Base-by-base conservation (phyloP, 2,888 invertebrate genomes). In the Atrina japonica region DNA sequence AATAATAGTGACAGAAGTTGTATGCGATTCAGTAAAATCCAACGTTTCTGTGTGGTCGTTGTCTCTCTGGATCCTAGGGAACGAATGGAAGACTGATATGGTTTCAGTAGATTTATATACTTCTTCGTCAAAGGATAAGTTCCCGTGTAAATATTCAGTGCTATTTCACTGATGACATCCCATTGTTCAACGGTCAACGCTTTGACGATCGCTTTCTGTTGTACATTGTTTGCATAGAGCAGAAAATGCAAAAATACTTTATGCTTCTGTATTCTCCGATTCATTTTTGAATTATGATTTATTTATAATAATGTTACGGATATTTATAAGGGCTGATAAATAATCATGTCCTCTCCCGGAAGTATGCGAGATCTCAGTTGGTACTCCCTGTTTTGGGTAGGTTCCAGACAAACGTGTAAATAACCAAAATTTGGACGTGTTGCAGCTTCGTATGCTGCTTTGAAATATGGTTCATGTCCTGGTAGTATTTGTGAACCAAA, bases 341-440 rank as follows among this genome's bases (percentile, higher is more conserved):
- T 70, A 29, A 53, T 30, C 53, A 53, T 53, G 53, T 53, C 29
- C 53, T 53, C 53, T 16, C 53, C 53, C 23, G 53, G 72, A 25
- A 50, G n/a, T 7, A 72, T 58, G 3, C 75, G 68, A 16, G 71
- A 70, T 43, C 74, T 78, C 18, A 83, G 75, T 63, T 47, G 66
- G 21, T 45, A 58, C 18, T 85, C 80, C 64, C 66, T 86, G 76
- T 70, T 14, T 23, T 77, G 55, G 11, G 74, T 25, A 47, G 70
- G 27, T n/a, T 77, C 25, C 56, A 66, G n/a, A 72, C 75, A 64
- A 45, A 47, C 29, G 29, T 60, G 56, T 35, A 56, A 56, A 40
- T 56, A 56, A 16, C 56, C 56, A 40, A 56, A 56, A 56, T 56
- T 56, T 21, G 56, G 27, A 23, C 27, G 2, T 5, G 52, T 29